phyloP scores from a whole-genome alignment of 2,797 vertebrate species.

The Chaetodon trifasciatus region DNA sequence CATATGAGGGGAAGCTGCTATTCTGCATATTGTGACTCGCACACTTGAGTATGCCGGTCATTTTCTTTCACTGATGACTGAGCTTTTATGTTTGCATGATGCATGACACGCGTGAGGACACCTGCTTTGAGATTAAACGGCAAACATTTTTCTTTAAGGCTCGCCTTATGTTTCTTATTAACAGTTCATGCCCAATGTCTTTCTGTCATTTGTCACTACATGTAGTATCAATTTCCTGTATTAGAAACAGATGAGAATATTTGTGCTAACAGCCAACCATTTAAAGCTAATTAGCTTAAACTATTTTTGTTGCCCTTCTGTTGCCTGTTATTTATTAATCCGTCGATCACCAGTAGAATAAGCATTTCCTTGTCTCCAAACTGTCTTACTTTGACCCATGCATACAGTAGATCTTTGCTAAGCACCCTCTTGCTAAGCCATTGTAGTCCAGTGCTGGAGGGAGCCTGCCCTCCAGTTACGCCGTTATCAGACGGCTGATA shows the following conservation, averaged over 20 bases:
- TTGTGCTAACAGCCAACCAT: slow-evolving; percentile 23
- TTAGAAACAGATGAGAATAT: slow-evolving; percentile 21
- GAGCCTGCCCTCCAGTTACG: slow-evolving; percentile 78
- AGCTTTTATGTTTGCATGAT: slow-evolving; percentile 75
- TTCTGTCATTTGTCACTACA: slow-evolving; percentile 24
- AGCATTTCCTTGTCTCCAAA: slow-evolving; percentile 33
- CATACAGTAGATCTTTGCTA: slow-evolving; percentile 53
- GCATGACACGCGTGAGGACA: slow-evolving; percentile 67
- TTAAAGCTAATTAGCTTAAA: slow-evolving; percentile 41
- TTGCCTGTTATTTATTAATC: slow-evolving; percentile 45
- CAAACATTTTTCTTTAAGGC: slow-evolving; percentile 60
- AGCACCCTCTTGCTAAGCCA: slow-evolving; percentile 48
- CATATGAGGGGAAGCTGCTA: slow-evolving; percentile 77
- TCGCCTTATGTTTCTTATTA: slow-evolving; percentile 58
- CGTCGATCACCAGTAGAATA: slow-evolving; percentile 44
- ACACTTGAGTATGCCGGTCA: slow-evolving; percentile 74
- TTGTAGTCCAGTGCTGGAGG: slow-evolving; percentile 70
- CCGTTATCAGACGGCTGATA: slow-evolving; percentile 77
- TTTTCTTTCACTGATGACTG: slow-evolving; percentile 75
- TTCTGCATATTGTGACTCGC: slow-evolving; percentile 76
- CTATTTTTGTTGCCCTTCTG: neutral
- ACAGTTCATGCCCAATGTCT: slow-evolving; percentile 37
- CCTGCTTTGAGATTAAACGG: slow-evolving; percentile 68
- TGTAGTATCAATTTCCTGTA: slow-evolving; percentile 27
- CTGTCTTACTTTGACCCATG: slow-evolving; percentile 48